Evolutionary conservation across 2,888 invertebrate genomes (phyloP).

Genomic region (Dimorphilus gyrociliatus): DNA sequence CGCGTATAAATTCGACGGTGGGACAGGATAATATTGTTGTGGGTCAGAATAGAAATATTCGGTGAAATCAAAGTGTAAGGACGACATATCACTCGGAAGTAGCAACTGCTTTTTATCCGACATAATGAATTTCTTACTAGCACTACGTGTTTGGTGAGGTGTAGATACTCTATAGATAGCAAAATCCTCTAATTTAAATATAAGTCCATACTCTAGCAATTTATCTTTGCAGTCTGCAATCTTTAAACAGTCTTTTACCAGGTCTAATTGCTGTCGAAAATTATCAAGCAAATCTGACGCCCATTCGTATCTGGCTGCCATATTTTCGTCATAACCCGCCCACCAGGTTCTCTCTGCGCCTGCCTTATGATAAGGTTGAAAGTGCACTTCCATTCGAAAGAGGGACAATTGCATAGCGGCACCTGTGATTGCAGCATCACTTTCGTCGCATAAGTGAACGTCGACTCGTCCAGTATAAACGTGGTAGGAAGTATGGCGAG

Average conservation of each 20-base stretch:
- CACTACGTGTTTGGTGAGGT: slow-evolving; percentile 38
- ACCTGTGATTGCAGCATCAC: slow-evolving; percentile 12
- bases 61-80: slow-evolving; percentile 86
- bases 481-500: slow-evolving; percentile 94
- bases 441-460: slow-evolving; percentile 84
- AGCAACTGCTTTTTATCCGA: slow-evolving; percentile 52
- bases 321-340: slow-evolving; percentile 59
- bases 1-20: slow-evolving; percentile 76
- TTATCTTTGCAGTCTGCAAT: slow-evolving; percentile 11
- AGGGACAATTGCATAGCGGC: slow-evolving; percentile 83
- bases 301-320: slow-evolving; percentile 56
- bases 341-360: slow-evolving; percentile 72
- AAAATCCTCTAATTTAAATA: slow-evolving; percentile 77
- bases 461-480: slow-evolving; percentile 69
- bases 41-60: no score
- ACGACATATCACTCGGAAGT: slow-evolving; percentile 71
- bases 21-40: slow-evolving; percentile 54
- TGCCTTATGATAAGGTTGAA: slow-evolving; percentile 89
- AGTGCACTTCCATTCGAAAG: slow-evolving; percentile 57
- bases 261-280: slow-evolving; percentile 55
- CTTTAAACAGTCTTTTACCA: slow-evolving; percentile 5
- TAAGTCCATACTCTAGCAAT: slow-evolving; percentile 76
- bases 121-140: slow-evolving; percentile 56
- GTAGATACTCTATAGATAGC: slow-evolving; percentile 68
- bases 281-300: slow-evolving; percentile 61